Evolutionary conservation across 2,113 vertebrate genomes (phyloP).

Genomic region (Hyla sarda): DNA sequence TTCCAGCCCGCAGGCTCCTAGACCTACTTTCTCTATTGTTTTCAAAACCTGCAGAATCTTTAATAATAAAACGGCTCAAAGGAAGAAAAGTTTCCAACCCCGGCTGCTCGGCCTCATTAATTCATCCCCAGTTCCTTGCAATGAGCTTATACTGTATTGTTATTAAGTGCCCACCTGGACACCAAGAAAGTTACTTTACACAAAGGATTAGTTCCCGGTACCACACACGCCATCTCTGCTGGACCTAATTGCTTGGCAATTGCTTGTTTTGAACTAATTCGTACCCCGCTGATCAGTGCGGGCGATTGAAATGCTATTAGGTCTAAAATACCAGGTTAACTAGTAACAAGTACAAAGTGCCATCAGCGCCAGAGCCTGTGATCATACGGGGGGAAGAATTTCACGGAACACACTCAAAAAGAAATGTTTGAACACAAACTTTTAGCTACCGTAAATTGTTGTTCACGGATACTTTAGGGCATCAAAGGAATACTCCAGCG

Average conservation of each 20-base stretch:
- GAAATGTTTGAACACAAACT: background rate
- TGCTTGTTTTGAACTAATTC: constrained; percentile 37
- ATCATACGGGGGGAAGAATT: background rate
- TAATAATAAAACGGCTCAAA: background rate
- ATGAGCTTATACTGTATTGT: constrained; percentile 11
- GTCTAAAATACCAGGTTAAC: constrained; percentile 27
- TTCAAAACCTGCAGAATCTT: background rate
- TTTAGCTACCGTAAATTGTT: background rate
- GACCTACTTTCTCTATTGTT: constrained; percentile 10
- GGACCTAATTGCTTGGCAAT: constrained; percentile 26
- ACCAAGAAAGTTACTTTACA: constrained; percentile 38
- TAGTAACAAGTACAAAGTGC: constrained; percentile 32
- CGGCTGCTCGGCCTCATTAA: background rate
- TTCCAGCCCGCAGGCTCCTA: background rate
- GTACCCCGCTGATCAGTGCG: constrained; percentile 25
- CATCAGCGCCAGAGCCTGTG: background rate
- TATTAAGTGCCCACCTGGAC: constrained; percentile 44
- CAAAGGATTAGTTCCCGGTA: constrained; percentile 28
- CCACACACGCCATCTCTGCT: constrained; percentile 25
- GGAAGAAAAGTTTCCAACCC: background rate
- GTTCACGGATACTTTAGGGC: background rate
- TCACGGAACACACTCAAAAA: background rate
- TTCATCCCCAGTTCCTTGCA: background rate
- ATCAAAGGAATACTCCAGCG: too few species aligned
- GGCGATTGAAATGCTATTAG: constrained; percentile 41